Evolutionary conservation across 1,140 invertebrate species (phyloP).

Genomic region (Drosophila orosa): DNA sequence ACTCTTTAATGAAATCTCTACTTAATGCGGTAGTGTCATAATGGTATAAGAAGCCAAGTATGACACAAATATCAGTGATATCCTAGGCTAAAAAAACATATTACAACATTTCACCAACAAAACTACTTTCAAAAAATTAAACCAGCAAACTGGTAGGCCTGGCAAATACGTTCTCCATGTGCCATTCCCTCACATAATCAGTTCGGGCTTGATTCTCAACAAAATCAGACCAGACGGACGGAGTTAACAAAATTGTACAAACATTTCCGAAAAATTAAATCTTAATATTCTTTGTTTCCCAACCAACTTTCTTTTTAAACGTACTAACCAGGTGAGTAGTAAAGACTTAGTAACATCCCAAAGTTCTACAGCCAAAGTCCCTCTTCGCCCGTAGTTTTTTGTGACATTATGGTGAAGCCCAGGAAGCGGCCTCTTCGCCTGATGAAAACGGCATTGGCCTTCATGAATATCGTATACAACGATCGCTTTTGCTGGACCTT

Average conservation of each 20-base stretch:
- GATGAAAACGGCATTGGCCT: neutral
- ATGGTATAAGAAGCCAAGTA: no score
- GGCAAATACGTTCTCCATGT: neutral
- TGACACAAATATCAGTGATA: no score
- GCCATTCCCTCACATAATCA: neutral
- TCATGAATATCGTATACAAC: constrained; percentile 36
- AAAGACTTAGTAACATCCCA: neutral
- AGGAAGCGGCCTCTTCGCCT: constrained; percentile 8
- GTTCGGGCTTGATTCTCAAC: neutral
- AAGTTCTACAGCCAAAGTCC: neutral
- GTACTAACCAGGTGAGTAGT: constrained; percentile 8
- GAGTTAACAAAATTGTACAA: constrained; percentile 1
- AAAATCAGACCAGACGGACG: neutral
- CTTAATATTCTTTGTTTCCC: neutral
- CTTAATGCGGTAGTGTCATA: no score
- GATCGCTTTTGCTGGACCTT: constrained; percentile 51
- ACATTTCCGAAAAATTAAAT: neutral
- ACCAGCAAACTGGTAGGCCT: neutral
- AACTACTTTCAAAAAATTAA: neutral
- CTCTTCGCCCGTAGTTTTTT: neutral
- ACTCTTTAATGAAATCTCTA: no score
- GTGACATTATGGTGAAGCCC: constrained; percentile 11
- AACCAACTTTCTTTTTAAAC: neutral
- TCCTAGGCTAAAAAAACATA: no score
- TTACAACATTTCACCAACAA: no score